Conservation (phyloP, 2,113 vertebrate genomes). For the Dromiciops gliroides region DNA sequence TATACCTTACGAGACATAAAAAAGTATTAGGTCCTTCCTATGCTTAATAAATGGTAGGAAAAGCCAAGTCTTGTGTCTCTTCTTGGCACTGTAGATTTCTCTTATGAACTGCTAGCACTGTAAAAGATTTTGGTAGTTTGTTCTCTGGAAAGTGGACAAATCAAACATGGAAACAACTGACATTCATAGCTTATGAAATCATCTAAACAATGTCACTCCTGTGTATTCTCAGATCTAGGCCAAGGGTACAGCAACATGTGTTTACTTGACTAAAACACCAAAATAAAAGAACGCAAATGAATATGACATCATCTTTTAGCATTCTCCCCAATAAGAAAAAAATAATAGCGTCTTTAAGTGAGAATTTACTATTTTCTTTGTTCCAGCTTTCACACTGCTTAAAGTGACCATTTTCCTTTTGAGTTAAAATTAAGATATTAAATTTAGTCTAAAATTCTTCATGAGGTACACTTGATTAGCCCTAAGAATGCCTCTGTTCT, state of each 20-base stretch:
- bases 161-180: background rate
- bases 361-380: background rate
- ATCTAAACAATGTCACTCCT: background rate
- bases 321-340: background rate
- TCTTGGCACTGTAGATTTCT: background rate
- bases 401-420: conserved; percentile 16
- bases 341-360: background rate
- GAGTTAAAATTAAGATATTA: conserved; percentile 26
- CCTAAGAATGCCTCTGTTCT: background rate
- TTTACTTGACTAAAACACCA: conserved; percentile 1
- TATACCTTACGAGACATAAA: background rate
- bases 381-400: background rate
- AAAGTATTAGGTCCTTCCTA: background rate
- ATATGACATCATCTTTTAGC: background rate
- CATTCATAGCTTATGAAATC: background rate
- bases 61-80: background rate
- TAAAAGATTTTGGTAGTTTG: background rate
- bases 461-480: background rate
- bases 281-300: background rate
- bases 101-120: background rate
- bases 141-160: background rate
- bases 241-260: background rate
- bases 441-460: background rate
- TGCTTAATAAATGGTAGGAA: background rate
- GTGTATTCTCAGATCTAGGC: background rate